Evolutionary conservation across 2,797 vertebrate species (phyloP).

Genomic region (Steatocranus sp.): DNA sequence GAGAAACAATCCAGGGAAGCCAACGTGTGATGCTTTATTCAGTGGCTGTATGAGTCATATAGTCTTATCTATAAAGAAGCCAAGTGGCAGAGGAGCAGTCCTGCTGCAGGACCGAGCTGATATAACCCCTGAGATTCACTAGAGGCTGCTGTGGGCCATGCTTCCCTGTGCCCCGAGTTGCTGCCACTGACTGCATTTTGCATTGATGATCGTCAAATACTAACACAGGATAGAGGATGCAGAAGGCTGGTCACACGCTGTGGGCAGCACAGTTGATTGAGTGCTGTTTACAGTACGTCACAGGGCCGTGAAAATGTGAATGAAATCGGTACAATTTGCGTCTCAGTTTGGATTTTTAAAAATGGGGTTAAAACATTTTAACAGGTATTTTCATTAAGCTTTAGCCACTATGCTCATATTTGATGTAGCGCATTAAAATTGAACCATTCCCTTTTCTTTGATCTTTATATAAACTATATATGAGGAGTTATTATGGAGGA

Average conservation of each 20-base stretch:
- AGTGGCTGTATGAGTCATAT: conserved; percentile 73
- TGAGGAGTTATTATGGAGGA: not conserved
- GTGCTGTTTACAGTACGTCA: not conserved
- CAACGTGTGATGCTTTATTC: conserved; percentile 50
- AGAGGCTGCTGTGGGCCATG: conserved; percentile 57
- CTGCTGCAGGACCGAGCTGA: conserved; percentile 68
- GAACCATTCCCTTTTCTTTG: not conserved
- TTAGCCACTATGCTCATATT: not conserved
- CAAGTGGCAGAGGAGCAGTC: conserved; percentile 62
- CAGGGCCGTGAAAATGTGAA: not conserved
- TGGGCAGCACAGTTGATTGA: not conserved
- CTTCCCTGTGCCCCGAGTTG: conserved; percentile 1
- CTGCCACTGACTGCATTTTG: not conserved
- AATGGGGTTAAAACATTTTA: not conserved
- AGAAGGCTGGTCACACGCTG: not conserved
- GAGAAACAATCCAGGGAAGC: conserved; percentile 22
- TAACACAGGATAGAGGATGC: not conserved
- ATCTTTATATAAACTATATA: not conserved
- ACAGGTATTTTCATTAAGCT: not conserved
- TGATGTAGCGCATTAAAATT: not conserved
- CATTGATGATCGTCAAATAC: not conserved
- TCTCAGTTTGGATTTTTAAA: not conserved
- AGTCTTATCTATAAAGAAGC: conserved; percentile 69
- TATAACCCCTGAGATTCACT: conserved; percentile 55
- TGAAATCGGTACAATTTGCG: not conserved